A percentile compares a stretch with the other conserved stretches of the same genome.
Conservation (phyloP, 1,140 invertebrate species). For the Bradysia coprophila region DNA sequence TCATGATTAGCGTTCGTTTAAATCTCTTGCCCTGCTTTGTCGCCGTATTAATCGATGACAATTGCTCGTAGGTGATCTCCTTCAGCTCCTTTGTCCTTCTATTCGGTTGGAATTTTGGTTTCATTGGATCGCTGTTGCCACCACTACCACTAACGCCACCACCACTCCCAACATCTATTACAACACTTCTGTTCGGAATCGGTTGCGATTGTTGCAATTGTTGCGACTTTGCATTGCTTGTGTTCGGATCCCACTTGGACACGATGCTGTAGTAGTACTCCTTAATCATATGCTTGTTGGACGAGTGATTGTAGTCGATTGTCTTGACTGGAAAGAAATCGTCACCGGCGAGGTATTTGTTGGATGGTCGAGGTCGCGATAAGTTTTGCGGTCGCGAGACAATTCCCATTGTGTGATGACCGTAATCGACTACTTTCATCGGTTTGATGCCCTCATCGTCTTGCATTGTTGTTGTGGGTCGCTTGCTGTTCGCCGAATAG, state of each 20-base stretch:
- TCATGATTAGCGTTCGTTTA: too few relatives aligned
- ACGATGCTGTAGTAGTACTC: background rate
- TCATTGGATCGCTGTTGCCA: background rate
- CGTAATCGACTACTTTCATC: constrained; percentile 50
- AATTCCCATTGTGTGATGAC: constrained; percentile 30
- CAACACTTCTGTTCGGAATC: too few relatives aligned
- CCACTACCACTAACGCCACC: background rate
- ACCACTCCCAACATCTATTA: background rate
- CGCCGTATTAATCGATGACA: too few relatives aligned
- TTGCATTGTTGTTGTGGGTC: background rate
- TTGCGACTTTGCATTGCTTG: too few relatives aligned
- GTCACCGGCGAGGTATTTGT: too few relatives aligned
- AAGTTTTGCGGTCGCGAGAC: background rate
- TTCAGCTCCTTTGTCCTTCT: too few relatives aligned
- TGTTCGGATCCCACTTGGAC: too few relatives aligned
- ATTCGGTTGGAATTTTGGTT: too few relatives aligned
- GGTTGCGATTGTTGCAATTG: too few relatives aligned
- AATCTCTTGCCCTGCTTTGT: too few relatives aligned
- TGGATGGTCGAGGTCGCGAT: background rate
- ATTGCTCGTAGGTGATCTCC: too few relatives aligned
- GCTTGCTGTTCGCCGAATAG: constrained; percentile 11
- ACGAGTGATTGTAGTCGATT: constrained; percentile 36
- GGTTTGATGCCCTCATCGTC: constrained; percentile 22
- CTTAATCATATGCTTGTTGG: constrained; percentile 7
- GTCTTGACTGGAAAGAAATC: constrained; percentile 29